These are phyloP conservation scores for Drosophila santomea DNA, from an alignment of 1,140 invertebrate species.

Conservation along the genomic window DNA sequence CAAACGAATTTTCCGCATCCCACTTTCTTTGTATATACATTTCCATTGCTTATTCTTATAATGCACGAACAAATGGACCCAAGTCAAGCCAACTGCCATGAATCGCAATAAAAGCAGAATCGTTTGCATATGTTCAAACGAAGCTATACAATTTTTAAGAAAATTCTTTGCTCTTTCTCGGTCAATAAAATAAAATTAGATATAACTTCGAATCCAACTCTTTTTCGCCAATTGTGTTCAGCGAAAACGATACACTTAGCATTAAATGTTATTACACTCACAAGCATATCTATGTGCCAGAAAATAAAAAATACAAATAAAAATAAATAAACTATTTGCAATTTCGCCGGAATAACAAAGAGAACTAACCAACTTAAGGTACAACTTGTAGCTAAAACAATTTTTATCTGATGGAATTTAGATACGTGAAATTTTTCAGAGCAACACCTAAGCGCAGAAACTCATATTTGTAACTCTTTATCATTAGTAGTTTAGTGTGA, in stretches of 20 bases:
- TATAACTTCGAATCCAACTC: conserved; percentile 35
- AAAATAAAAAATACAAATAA: conserved; percentile 15
- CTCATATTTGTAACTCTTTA: conserved; percentile 77
- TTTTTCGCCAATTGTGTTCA: conserved; percentile 64
- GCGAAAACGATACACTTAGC: conserved; percentile 50
- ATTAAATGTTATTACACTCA: conserved; percentile 55
- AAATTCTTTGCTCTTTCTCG: conserved; percentile 29
- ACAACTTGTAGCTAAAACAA: conserved; percentile 75
- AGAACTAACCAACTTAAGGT: conserved; percentile 66
- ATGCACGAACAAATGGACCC: conserved; percentile 15
- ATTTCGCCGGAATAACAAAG: conserved; percentile 40
- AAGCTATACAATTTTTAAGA: conserved; percentile 27
- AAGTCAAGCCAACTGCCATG: conserved; percentile 56
- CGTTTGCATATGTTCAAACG: conserved; percentile 30
- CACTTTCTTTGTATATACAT: conserved; percentile 17
- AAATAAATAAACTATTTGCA: conserved; percentile 35
- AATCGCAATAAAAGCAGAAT: conserved; percentile 64
- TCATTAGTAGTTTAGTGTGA: conserved; percentile 81
- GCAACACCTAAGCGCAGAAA: conserved; percentile 40
- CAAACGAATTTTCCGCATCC: conserved; percentile 3
- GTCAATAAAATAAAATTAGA: conserved; percentile 67
- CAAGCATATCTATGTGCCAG: conserved; percentile 70
- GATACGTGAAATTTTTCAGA: conserved; percentile 64
- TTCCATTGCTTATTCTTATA: conserved; percentile 11
- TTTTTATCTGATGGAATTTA: conserved; percentile 56